A percentile compares a stretch with the other conserved stretches of the same genome.
Conservation (phyloP, 2,113 vertebrate genomes). For the Onychorhynchus coronatus region DNA sequence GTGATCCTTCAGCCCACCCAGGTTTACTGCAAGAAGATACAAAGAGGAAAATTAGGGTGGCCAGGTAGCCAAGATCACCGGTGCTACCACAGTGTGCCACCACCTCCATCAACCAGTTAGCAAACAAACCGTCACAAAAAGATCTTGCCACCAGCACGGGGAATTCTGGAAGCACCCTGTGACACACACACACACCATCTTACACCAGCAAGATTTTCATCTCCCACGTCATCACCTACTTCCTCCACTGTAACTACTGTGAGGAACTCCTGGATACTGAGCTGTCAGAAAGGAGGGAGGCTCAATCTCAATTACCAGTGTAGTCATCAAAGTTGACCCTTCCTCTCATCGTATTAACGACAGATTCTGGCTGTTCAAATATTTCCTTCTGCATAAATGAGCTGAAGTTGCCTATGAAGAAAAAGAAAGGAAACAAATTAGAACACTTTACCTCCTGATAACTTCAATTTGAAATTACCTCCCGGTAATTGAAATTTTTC, state of each 20-base stretch:
- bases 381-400: slow-evolving; percentile 99
- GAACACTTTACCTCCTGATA: background rate
- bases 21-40: slow-evolving; percentile 78
- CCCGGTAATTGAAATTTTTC: background rate
- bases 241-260: background rate
- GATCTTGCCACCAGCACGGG: rapidly evolving
- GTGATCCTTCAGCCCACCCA: slow-evolving; percentile 96
- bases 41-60: background rate
- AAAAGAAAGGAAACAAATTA: background rate
- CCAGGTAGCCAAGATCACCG: background rate
- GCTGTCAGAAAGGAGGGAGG: background rate
- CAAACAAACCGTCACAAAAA: background rate
- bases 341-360: slow-evolving; percentile 98
- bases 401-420: slow-evolving; percentile 89
- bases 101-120: background rate
- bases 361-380: slow-evolving; percentile 98
- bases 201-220: background rate
- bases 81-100: rapidly evolving
- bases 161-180: background rate
- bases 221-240: background rate
- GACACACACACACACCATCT: background rate
- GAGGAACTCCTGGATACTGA: background rate
- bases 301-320: slow-evolving; percentile 80
- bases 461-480: background rate
- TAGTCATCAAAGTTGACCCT: slow-evolving; percentile 96